Base-by-base conservation (phyloP, 2,113 vertebrate species). In the Aix galericulata region DNA sequence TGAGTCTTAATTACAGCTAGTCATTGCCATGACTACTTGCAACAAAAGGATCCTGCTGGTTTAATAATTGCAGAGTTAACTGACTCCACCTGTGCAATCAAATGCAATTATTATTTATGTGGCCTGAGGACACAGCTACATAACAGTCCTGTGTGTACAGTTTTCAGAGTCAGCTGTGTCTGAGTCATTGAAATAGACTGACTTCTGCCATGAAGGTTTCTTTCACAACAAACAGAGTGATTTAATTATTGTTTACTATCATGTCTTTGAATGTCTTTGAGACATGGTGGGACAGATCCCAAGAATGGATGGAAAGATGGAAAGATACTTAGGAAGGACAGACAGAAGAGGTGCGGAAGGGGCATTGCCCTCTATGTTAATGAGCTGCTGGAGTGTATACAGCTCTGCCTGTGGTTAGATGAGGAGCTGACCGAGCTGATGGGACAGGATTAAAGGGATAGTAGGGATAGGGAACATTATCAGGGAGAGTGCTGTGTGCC, bases 1-100 rank as follows among this genome's bases (percentile, higher is more conserved):
- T 0, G 1, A 32, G 7, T 7, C 38, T 56, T 9, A 56, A 16
- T 4, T 48, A 4, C 26, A 50, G 60, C 14, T 59, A 42, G 16
- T 17, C 17, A 17, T 2, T 64, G 44, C 36, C 11, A 2, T 1
- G 15, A 16, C 10, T 17, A 32, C 21, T 8, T 2, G 27, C 23
- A 13, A 9, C 26, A 23, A 31, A 14, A 56, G 34, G 31, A 8
- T 46, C 6, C 18, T 32, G 58, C 36, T 13, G 17, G 1, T n/a
- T 36, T 17, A 17, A 3, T 11, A 80, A 62, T n/a, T 81, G 72
- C 63, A 81, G 58, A 81, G 58, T 11, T 20, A 4, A 1, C 10
- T 34, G 31, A 3, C 21, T 32, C 66, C 34, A 14, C 9, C 34
- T 48, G 16, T 38, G 9, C 59, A 26, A 38, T n/a, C 2, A 8